Conservation (phyloP, 2,888 invertebrate species). For the Gastracanthus pulcherrimus region DNA sequence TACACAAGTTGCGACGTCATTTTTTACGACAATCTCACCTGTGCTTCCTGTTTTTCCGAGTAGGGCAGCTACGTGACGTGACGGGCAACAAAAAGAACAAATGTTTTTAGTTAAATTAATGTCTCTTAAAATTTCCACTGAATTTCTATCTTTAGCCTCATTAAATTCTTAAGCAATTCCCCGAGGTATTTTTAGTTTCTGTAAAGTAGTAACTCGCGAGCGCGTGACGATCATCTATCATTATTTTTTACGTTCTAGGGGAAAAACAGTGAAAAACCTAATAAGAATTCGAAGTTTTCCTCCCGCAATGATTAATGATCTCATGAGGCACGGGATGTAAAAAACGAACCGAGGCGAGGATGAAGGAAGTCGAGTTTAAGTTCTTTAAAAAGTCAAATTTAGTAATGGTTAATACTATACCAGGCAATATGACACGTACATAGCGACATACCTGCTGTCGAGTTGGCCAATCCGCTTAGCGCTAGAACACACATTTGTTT, state of each 20-base stretch:
- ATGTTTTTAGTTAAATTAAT: slow-evolving; percentile 51
- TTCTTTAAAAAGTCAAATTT: slow-evolving; percentile 63
- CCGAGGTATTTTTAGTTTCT: slow-evolving; percentile 7
- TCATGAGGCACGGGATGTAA: not conserved
- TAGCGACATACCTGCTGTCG: slow-evolving; percentile 79
- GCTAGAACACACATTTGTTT: slow-evolving; percentile 76
- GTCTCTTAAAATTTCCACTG: not conserved
- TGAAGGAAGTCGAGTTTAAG: not conserved
- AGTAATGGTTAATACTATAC: slow-evolving; percentile 77
- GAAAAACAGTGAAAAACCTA: slow-evolving; percentile 14
- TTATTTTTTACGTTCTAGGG: slow-evolving; percentile 16
- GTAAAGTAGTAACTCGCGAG: not conserved
- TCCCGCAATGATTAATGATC: slow-evolving; percentile 11
- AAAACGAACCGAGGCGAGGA: not conserved
- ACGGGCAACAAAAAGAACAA: slow-evolving; percentile 55
- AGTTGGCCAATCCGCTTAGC: slow-evolving; percentile 78
- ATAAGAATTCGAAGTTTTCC: slow-evolving; percentile 17
- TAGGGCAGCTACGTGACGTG: slow-evolving; percentile 73
- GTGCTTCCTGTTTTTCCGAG: slow-evolving; percentile 77
- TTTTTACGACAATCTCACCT: slow-evolving; percentile 72
- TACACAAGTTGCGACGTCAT: slow-evolving; percentile 35
- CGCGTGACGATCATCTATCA: slow-evolving; percentile 14
- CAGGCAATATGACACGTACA: slow-evolving; percentile 78
- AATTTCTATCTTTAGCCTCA: slow-evolving; percentile 9
- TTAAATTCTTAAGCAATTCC: slow-evolving; percentile 12